These are phyloP conservation scores for Mugil cephalus DNA, from an alignment of 2,113 vertebrate species.

Conservation along the genomic window DNA sequence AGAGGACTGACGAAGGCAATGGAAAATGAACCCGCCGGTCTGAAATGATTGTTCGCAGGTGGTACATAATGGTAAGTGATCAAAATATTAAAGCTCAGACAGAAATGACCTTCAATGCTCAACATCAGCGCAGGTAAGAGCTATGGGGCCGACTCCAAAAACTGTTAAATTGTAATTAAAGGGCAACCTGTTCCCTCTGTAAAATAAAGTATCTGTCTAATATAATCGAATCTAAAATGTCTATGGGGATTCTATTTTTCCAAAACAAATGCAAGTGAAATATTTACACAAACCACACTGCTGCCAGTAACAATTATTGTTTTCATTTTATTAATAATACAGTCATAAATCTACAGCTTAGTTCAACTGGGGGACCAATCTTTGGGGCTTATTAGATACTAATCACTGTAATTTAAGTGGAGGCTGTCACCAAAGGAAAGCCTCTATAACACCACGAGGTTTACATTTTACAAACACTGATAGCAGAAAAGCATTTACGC, in stretches of 20 bases:
- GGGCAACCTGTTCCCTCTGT: constrained; percentile 20
- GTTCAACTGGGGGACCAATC: background rate
- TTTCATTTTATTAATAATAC: constrained; percentile 17
- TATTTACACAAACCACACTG: constrained; percentile 12
- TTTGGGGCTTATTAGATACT: constrained; percentile 4
- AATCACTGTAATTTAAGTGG: constrained; percentile 41
- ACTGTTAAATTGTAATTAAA: constrained; percentile 31
- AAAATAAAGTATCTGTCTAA: too few relatives aligned
- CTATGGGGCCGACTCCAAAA: constrained; percentile 2
- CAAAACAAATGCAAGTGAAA: constrained; percentile 9
- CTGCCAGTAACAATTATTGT: constrained; percentile 12
- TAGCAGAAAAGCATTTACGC: constrained; percentile 26
- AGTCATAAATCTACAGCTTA: constrained; percentile 16
- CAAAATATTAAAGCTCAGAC: constrained; percentile 14
- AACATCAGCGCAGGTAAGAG: background rate
- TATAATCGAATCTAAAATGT: too few relatives aligned
- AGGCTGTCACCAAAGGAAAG: background rate
- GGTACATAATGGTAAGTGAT: constrained; percentile 22
- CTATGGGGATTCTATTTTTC: constrained; percentile 21
- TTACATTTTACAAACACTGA: constrained; percentile 10
- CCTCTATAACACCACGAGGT: background rate
- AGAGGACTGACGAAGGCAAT: constrained; percentile 28
- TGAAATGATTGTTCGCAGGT: constrained; percentile 25
- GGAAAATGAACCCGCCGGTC: constrained; percentile 18
- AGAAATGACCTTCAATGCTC: constrained; percentile 1